phyloP scores from a whole-genome alignment of 2,888 invertebrate species.

The Tetranychus piercei region DNA sequence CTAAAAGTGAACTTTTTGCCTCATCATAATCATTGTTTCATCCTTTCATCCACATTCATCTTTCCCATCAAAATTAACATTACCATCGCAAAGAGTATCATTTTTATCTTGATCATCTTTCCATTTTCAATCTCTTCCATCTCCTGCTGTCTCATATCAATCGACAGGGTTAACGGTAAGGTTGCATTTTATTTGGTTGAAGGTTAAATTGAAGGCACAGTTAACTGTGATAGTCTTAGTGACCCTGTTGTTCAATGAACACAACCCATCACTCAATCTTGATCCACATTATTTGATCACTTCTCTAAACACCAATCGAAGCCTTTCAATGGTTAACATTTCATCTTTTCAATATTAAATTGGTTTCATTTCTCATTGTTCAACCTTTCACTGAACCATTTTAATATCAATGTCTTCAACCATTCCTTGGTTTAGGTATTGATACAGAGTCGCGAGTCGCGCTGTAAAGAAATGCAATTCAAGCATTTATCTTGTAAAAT shows the following conservation, averaged over 20 bases:
- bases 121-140: background rate
- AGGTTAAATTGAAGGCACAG: background rate
- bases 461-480: too few species aligned
- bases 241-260: background rate
- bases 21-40: background rate
- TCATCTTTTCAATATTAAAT: too few species aligned
- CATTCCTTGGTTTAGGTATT: too few species aligned
- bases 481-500: too few species aligned
- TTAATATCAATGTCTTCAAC: too few species aligned
- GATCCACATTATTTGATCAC: background rate
- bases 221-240: background rate
- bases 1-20: too few species aligned
- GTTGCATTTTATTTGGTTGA: background rate
- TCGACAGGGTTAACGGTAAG: conserved; percentile 1
- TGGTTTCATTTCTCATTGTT: too few species aligned
- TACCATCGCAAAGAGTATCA: too few species aligned
- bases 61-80: background rate
- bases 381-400: too few species aligned
- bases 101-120: background rate
- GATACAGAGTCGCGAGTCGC: too few species aligned
- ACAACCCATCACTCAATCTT: background rate
- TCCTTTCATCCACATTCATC: conserved; percentile 4
- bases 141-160: background rate
- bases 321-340: too few species aligned
- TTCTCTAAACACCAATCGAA: too few species aligned